Evolutionary conservation across 1,140 invertebrate genomes (phyloP), one percentile per base, ranked within the genome.

Genomic region (Ceratosolen solmsi): DNA sequence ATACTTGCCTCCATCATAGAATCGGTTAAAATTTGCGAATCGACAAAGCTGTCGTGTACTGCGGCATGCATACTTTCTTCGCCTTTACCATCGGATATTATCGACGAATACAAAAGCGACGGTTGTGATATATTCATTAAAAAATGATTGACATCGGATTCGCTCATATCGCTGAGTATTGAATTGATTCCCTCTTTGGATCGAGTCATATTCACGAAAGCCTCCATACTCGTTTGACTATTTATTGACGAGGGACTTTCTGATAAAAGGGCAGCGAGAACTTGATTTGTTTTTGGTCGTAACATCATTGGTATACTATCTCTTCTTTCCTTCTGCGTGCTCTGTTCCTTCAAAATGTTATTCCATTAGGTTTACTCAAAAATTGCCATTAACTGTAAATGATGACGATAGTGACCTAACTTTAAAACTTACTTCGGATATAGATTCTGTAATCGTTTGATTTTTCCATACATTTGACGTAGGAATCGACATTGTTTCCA

Each of bases 1-100:
- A 88, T 89, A 75, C 89, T 90, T 4, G 86, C 86, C 58, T 89
- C 86, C 89, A 90, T 90, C 89, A 90, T 90, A 9, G 89, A 90
- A 27, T 87, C 87, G 0, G 88, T 88, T 17, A 90, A 81, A 75
- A 90, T 90, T 65, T 87, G 87, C 13, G 87, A 88, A 82, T 88
- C 87, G 27, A 73, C 75, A 79, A 87, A 85, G 38, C 85, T 85
- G 5, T 85, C 79, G 38, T 58, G 9, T 3, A 22, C 71, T 15
- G 77, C 56, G 33, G 79, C 82, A 30, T 85, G 79, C 51, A 82
- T 25, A 46, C 30, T 79, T 17, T 87, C 85, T 20, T 86, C 84
- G 20, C 56, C 85, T n/a, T 63, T 70, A 0, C 82, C 83, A 41
- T 84, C 74, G 1, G 86, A 85, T 58, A 86, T 87, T 1, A 90